Base-by-base conservation (phyloP, 2,888 invertebrate species). In the Amaurobius ferox region DNA sequence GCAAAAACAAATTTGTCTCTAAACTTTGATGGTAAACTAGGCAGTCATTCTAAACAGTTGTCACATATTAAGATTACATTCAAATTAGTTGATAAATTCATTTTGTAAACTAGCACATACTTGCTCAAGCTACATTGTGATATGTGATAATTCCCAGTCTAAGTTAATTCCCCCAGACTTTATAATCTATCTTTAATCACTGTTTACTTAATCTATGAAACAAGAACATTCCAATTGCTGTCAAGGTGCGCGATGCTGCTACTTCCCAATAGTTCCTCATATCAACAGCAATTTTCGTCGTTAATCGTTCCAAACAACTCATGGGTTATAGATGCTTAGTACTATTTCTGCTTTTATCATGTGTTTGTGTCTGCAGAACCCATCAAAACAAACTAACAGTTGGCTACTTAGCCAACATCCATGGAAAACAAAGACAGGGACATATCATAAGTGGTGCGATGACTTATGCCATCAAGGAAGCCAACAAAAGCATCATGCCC, bases 401-500 rank as follows among this genome's bases (percentile, higher is more conserved):
- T n/a, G 87, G 87, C n/a, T 87, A 87, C 68, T 28, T 87, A 48
- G 80, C 87, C 16, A 87, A 87, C 67, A 87, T 87, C 40, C 80
- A 80, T 30, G 87, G 87, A 28, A 76, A 72, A 19, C 76, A 70
- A 23, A 48, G 87, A 7, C 80, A 87, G 61, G 87, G 87, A 9
- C 77, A 76, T n/a, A 80, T 80, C 66, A 80, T 87, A 30, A 80
- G 80, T n/a, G 87, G 87, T 30, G 87, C 87, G 19, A 87, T 87
- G 80, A 80, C 87, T 13, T 80, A 77, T 28, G 87, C 87, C 30
- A 74, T 87, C 28, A 48, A 76, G 16, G 71, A 80, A 48, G 77
- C 80, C 11, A 87, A 87, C 39, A 62, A 70, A 6, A 29, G 48
- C 16, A 19, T 86, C 13, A 88, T 96, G 48, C 91, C 96, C 68